Conservation (phyloP, 2,797 vertebrate genomes). For the Fratercula arctica region DNA sequence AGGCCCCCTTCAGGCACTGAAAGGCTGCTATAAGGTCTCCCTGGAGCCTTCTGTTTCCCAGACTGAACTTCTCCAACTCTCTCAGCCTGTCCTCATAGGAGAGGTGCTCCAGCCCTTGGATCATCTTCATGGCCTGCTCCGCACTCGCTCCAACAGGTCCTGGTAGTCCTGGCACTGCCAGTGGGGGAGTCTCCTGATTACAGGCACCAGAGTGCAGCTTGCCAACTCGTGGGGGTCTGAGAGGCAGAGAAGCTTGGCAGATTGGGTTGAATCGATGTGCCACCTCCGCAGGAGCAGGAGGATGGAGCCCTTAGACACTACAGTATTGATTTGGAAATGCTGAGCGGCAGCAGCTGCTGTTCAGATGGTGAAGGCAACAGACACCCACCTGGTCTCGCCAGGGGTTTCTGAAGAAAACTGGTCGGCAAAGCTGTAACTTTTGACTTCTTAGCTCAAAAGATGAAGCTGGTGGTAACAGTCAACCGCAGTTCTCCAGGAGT, state of each 20-base stretch:
- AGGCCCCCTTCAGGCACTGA: not conserved
- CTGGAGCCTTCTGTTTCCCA: not conserved
- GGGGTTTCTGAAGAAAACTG: not conserved
- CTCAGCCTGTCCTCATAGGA: not conserved
- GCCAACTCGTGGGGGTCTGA: not conserved
- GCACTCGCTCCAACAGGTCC: not conserved
- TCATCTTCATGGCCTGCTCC: not conserved
- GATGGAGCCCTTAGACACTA: not conserved
- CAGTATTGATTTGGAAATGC: not conserved
- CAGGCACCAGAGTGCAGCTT: not conserved
- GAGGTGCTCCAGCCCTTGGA: not conserved
- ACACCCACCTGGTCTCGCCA: not conserved
- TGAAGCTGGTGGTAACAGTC: not conserved
- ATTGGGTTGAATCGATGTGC: no score
- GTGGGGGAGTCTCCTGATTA: no score
- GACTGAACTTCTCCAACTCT: not conserved
- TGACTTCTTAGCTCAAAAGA: not conserved
- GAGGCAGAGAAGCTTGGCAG: not conserved
- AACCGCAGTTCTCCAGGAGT: not conserved
- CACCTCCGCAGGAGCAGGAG: not conserved
- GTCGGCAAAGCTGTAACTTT: not conserved
- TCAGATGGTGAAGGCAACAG: not conserved
- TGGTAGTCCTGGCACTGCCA: not conserved
- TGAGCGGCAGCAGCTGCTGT: not conserved
- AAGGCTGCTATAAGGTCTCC: not conserved